These are phyloP conservation scores for Callaeas wilsoni DNA, from an alignment of 2,113 vertebrate species.

Conservation along the genomic window DNA sequence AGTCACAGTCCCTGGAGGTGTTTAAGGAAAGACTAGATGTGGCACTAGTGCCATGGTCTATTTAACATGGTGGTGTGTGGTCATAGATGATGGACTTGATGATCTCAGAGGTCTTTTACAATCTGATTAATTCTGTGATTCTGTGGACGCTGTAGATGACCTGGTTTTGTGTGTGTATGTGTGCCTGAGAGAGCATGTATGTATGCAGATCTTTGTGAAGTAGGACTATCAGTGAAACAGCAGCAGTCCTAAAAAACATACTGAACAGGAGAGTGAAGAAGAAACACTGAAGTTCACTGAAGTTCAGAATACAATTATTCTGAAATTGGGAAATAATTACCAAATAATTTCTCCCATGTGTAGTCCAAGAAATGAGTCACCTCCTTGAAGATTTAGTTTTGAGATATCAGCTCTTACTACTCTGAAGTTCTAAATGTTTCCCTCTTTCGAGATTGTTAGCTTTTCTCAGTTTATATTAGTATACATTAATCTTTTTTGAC, in stretches of 20 bases:
- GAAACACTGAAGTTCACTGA: not conserved
- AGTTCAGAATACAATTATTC: too few species aligned
- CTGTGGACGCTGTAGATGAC: not conserved
- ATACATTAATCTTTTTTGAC: not conserved
- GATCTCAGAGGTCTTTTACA: not conserved
- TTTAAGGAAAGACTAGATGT: not conserved
- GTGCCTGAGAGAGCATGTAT: not conserved
- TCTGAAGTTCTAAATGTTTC: not conserved
- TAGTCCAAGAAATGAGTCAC: not conserved
- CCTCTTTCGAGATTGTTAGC: not conserved
- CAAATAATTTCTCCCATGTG: not conserved
- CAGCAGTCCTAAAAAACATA: not conserved
- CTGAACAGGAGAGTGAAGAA: not conserved
- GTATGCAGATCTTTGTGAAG: not conserved
- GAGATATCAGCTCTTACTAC: not conserved
- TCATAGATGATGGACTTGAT: not conserved
- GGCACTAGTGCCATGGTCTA: too few species aligned
- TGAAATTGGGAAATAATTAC: not conserved
- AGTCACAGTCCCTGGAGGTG: too few species aligned
- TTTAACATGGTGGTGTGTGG: not conserved
- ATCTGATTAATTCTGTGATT: not conserved
- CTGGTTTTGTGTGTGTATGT: accelerated
- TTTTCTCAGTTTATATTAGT: not conserved
- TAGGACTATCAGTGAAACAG: not conserved
- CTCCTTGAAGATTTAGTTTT: not conserved